These are phyloP conservation scores for Actenoides lindsayi DNA, from an alignment of 2,113 vertebrate species.

Conservation along the genomic window DNA sequence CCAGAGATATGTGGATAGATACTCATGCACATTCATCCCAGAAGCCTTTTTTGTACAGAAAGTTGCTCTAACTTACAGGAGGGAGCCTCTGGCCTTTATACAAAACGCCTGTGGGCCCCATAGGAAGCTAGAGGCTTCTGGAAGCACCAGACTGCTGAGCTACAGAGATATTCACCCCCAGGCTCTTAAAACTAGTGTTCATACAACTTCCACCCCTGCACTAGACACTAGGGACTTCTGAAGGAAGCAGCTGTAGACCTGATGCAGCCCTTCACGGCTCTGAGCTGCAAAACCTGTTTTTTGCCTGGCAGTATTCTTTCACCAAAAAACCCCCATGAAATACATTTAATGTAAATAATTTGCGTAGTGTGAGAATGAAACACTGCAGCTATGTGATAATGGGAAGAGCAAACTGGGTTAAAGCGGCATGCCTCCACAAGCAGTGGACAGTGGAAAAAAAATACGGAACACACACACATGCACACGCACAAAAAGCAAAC, in stretches of 20 bases:
- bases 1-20: neutral
- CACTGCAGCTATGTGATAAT: neutral
- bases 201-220: neutral
- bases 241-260: neutral
- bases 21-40: neutral
- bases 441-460: rapidly evolving
- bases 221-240: neutral
- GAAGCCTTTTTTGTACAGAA: neutral
- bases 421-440: neutral
- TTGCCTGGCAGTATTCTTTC: neutral
- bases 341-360: neutral
- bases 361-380: neutral
- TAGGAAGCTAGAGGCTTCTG: neutral
- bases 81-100: neutral
- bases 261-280: neutral
- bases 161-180: neutral
- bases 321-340: rapidly evolving
- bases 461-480: neutral
- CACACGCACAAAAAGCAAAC: neutral
- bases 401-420: neutral
- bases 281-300: neutral
- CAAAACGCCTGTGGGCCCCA: neutral
- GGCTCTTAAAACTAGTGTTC: neutral
- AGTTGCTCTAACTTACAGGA: neutral
- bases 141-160: neutral